phyloP scores from a whole-genome alignment of 2,797 vertebrate species.

The Cryptoprocta ferox region DNA sequence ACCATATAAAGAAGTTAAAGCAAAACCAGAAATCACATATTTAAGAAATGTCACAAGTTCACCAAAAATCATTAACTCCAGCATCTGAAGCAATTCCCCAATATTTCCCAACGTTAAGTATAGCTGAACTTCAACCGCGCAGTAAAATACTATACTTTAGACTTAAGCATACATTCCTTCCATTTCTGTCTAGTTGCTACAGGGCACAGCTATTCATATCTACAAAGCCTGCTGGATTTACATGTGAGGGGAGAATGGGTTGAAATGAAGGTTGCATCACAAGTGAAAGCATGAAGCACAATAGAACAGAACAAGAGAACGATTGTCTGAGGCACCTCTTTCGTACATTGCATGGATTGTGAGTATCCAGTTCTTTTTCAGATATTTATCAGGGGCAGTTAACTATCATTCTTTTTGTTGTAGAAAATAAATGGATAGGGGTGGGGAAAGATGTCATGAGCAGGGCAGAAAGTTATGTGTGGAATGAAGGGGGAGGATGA shows the following conservation, averaged over 20 bases:
- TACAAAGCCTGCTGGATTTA: constrained; percentile 79
- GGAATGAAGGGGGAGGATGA: constrained; percentile 81
- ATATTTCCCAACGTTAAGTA: constrained; percentile 66
- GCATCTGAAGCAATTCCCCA: constrained; percentile 41
- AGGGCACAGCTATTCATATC: constrained; percentile 79
- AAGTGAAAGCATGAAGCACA: constrained; percentile 71
- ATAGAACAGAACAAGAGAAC: constrained; percentile 72
- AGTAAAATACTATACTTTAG: constrained; percentile 71
- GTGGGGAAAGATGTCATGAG: constrained; percentile 64
- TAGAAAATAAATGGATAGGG: constrained; percentile 72
- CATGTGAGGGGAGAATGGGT: constrained; percentile 73
- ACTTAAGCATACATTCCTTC: constrained; percentile 77
- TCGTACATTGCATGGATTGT: not conserved
- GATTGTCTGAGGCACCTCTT: constrained; percentile 74
- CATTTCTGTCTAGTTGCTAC: constrained; percentile 83
- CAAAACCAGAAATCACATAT: constrained; percentile 32
- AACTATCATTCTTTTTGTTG: constrained; percentile 73
- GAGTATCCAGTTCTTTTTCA: constrained; percentile 60
- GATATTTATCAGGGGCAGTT: constrained; percentile 64
- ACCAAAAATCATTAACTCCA: constrained; percentile 62
- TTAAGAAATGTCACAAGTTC: constrained; percentile 65
- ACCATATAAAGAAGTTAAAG: constrained; percentile 41
- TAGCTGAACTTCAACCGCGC: constrained; percentile 41
- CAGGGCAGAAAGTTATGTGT: constrained; percentile 77
- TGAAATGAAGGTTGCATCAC: constrained; percentile 76